Percentiles rank a stretch among this genome's conserved stretches.
These are phyloP conservation scores for Euschistus heros DNA, from an alignment of 1,140 invertebrate species.

Conservation along the genomic window DNA sequence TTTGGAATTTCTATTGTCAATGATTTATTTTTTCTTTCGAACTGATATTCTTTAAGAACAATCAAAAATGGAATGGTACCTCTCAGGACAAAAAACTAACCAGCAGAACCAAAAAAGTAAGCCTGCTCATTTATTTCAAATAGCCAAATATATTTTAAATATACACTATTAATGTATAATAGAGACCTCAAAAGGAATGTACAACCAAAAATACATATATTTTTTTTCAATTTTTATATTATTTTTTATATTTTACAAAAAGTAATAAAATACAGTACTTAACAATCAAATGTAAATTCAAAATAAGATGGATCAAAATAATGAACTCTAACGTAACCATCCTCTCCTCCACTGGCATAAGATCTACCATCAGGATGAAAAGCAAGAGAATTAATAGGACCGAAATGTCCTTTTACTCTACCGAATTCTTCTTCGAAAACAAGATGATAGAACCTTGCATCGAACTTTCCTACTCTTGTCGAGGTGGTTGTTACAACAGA, in stretches of 20 bases:
- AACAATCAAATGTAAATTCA: slow-evolving; percentile 93
- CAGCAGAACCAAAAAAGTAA: too few species aligned
- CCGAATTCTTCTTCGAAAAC: slow-evolving; percentile 99
- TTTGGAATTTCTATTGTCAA: too few species aligned
- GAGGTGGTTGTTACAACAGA: slow-evolving; percentile 98
- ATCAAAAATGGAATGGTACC: too few species aligned
- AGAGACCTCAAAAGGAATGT: too few species aligned
- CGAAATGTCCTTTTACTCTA: slow-evolving; percentile 96
- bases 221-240: background rate
- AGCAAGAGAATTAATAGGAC: slow-evolving; percentile 95
- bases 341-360: slow-evolving; percentile 95
- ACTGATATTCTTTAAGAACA: too few species aligned
- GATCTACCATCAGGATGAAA: slow-evolving; percentile 98
- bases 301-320: slow-evolving; percentile 93
- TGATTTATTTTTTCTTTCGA: too few species aligned
- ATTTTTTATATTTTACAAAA: slow-evolving; percentile 9
- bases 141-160: too few species aligned
- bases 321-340: slow-evolving; percentile 94
- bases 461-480: slow-evolving; percentile 91
- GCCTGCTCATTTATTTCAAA: too few species aligned
- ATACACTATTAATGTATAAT: too few species aligned
- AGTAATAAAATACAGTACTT: slow-evolving; percentile 25
- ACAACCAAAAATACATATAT: background rate
- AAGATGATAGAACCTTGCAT: slow-evolving; percentile 94
- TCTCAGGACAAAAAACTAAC: too few species aligned